Percentiles rank a stretch among this genome's conserved stretches.
Conservation (phyloP, 2,113 vertebrate species). For the Cynocephalus volans region DNA sequence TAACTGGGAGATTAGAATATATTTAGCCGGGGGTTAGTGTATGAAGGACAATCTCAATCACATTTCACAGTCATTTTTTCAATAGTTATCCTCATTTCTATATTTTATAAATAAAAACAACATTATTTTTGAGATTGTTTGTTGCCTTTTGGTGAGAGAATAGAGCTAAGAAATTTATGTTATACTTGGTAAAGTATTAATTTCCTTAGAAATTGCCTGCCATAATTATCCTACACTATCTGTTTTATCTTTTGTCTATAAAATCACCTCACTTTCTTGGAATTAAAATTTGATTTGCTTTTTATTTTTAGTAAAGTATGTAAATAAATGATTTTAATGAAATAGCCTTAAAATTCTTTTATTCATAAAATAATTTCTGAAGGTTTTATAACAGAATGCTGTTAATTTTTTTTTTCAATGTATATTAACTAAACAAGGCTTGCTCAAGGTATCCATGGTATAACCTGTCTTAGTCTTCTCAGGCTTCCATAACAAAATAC, state of each 20-base stretch:
- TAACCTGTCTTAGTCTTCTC: neutral
- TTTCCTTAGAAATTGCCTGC: neutral
- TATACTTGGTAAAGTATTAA: slow-evolving; percentile 15
- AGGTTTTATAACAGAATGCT: neutral
- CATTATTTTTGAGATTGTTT: slow-evolving; percentile 49
- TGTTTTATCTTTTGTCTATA: neutral
- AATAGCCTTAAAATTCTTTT: neutral
- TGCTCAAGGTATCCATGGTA: neutral
- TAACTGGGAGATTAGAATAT: neutral
- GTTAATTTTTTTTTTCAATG: neutral
- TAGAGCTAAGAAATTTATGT: neutral
- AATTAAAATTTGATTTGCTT: neutral
- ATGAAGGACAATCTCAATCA: slow-evolving; percentile 17
- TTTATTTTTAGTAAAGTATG: slow-evolving; percentile 38
- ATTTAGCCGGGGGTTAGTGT: slow-evolving; percentile 8
- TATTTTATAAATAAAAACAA: slow-evolving; percentile 60
- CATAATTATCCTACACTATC: neutral
- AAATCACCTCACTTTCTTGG: neutral
- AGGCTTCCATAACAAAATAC: neutral
- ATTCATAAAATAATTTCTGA: neutral
- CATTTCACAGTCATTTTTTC: neutral
- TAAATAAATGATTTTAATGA: neutral
- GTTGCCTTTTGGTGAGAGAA: neutral
- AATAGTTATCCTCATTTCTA: slow-evolving; percentile 11
- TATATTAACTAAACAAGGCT: neutral